These are phyloP conservation scores for Mythimna loreyi DNA, from an alignment of 2,888 invertebrate genomes.

Conservation along the genomic window DNA sequence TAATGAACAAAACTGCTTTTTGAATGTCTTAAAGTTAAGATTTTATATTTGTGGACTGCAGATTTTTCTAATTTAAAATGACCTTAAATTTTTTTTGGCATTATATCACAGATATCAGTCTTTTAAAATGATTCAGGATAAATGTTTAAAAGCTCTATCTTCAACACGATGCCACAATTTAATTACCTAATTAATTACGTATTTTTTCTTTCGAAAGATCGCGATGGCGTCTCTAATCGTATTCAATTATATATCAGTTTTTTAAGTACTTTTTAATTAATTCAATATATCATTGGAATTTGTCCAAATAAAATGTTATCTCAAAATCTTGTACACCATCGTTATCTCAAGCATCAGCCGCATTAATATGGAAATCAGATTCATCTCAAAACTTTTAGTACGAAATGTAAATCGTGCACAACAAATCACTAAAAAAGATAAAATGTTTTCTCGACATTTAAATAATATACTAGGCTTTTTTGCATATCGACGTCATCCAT, in stretches of 20 bases:
- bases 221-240: not conserved
- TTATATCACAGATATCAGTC: too few relatives aligned
- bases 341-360: constrained; percentile 31
- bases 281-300: constrained; percentile 32
- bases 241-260: constrained; percentile 12
- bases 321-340: constrained; percentile 16
- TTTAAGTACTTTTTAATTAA: constrained; percentile 22
- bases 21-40: not conserved
- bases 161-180: constrained; percentile 14
- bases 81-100: not conserved
- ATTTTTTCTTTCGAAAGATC: not conserved
- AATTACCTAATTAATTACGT: constrained; percentile 20
- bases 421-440: constrained; percentile 20
- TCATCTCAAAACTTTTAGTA: constrained; percentile 16
- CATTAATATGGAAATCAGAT: constrained; percentile 37
- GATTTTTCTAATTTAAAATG: not conserved
- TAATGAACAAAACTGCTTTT: not conserved
- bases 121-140: too few relatives aligned
- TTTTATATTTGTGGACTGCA: too few relatives aligned
- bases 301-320: constrained; percentile 32
- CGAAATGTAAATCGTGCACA: constrained; percentile 37
- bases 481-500: constrained; percentile 74
- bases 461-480: constrained; percentile 60
- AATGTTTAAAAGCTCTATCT: not conserved
- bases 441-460: constrained; percentile 49